Evolutionary conservation across 2,888 invertebrate genomes (phyloP).

Genomic region (Coenonympha glycerion): DNA sequence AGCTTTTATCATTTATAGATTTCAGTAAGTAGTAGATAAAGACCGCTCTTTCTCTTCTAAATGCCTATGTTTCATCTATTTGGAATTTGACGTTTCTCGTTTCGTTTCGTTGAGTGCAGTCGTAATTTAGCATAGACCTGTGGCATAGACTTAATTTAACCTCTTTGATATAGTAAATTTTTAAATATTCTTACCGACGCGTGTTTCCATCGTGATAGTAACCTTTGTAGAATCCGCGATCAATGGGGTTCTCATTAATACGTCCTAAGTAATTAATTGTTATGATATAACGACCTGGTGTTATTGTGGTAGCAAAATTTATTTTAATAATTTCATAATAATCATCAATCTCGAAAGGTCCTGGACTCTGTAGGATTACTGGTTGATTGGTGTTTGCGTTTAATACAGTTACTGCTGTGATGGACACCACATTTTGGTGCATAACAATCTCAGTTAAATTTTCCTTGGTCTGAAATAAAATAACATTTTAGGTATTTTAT

Average conservation of each 20-base stretch:
- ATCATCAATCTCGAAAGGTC: slow-evolving; percentile 45
- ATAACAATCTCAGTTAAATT: slow-evolving; percentile 55
- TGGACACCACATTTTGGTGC: slow-evolving; percentile 58
- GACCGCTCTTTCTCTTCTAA: too few species aligned
- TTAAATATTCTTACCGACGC: slow-evolving; percentile 41
- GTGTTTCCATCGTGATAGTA: slow-evolving; percentile 50
- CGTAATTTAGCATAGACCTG: too few species aligned
- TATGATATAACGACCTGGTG: slow-evolving; percentile 49
- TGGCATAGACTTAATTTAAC: too few species aligned
- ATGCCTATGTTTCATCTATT: too few species aligned
- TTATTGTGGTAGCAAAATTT: slow-evolving; percentile 44
- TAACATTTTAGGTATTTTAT: not conserved
- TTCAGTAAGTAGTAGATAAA: too few species aligned
- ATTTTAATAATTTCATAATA: slow-evolving; percentile 55
- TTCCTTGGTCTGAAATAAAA: slow-evolving; percentile 45
- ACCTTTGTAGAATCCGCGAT: slow-evolving; percentile 66
- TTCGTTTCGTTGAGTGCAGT: too few species aligned
- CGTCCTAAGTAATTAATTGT: slow-evolving; percentile 45
- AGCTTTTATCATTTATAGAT: too few species aligned
- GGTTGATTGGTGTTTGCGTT: slow-evolving; percentile 30
- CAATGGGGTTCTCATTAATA: slow-evolving; percentile 58
- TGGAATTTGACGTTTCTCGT: too few species aligned
- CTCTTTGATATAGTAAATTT: too few species aligned
- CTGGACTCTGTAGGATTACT: slow-evolving; percentile 40
- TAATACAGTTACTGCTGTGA: slow-evolving; percentile 41